Evolutionary conservation across 2,888 invertebrate genomes (phyloP).

Genomic region (Andricus quercusramuli): DNA sequence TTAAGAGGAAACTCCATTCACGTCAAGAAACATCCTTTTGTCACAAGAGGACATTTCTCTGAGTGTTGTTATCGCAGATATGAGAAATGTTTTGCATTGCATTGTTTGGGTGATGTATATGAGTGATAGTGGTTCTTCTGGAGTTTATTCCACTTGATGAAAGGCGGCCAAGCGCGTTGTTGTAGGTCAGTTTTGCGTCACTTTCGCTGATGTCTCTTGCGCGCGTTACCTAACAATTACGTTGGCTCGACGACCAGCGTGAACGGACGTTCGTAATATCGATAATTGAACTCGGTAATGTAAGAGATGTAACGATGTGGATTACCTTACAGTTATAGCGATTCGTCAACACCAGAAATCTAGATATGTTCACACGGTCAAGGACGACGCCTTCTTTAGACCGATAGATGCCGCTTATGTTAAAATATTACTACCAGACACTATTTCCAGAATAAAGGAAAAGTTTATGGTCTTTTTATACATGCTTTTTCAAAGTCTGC

Average conservation of each 20-base stretch:
- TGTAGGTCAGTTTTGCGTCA: constrained; percentile 64
- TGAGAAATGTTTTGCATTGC: background rate
- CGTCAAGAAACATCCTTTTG: too few species aligned
- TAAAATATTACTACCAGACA: background rate
- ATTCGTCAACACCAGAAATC: background rate
- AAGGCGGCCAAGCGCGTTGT: constrained; percentile 63
- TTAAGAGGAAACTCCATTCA: too few species aligned
- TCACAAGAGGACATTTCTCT: too few species aligned
- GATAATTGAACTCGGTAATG: constrained; percentile 53
- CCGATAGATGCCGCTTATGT: background rate
- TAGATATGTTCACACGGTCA: constrained; percentile 14
- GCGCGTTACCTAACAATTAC: constrained; percentile 66
- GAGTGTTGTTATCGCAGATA: background rate
- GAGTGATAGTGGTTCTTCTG: background rate
- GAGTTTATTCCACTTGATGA: constrained; percentile 47
- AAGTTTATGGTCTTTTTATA: background rate
- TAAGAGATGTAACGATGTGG: constrained; percentile 39
- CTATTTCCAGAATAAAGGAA: background rate
- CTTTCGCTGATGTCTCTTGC: constrained; percentile 61
- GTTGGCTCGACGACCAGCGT: constrained; percentile 55
- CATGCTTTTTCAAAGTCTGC: background rate
- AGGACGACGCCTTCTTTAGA: constrained; percentile 3
- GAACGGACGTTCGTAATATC: constrained; percentile 54
- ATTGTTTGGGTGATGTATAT: constrained; percentile 12
- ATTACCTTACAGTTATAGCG: constrained; percentile 23